Evolutionary conservation across 2,113 vertebrate genomes (phyloP).

Genomic region (Actinemys pallida): DNA sequence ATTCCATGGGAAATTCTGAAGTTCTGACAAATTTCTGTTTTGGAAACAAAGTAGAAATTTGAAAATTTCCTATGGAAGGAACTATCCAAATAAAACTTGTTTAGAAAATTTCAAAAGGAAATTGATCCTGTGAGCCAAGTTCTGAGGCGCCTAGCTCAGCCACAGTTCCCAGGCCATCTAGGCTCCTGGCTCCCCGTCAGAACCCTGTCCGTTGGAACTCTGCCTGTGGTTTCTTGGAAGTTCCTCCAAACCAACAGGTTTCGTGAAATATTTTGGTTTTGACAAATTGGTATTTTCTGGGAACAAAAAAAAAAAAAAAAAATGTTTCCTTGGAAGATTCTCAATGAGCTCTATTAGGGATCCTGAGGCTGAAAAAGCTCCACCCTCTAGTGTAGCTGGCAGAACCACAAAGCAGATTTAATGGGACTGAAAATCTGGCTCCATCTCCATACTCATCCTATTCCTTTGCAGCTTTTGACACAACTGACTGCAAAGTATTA

Average conservation of each 20-base stretch:
- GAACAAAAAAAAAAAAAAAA: no score
- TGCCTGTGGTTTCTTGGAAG: background rate
- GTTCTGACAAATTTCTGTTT: background rate
- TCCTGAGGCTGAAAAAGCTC: background rate
- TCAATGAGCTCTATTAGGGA: background rate
- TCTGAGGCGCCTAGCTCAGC: background rate
- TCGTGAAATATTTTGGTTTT: background rate
- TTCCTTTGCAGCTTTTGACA: background rate
- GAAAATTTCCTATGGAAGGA: background rate
- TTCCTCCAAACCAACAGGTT: background rate
- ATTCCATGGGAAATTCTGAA: background rate
- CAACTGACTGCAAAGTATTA: background rate
- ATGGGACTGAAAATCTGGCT: background rate
- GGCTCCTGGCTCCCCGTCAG: background rate
- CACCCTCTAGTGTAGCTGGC: background rate
- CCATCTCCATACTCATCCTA: accelerated
- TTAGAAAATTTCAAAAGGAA: background rate
- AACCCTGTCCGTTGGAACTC: background rate
- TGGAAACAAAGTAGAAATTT: background rate
- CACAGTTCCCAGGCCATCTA: background rate
- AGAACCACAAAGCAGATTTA: background rate
- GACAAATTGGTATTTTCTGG: background rate
- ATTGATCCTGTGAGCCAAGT: background rate
- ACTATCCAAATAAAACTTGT: background rate
- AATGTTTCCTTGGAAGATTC: background rate